phyloP scores from a whole-genome alignment of 2,113 vertebrate genomes.

The Cranoglanis bouderius region DNA sequence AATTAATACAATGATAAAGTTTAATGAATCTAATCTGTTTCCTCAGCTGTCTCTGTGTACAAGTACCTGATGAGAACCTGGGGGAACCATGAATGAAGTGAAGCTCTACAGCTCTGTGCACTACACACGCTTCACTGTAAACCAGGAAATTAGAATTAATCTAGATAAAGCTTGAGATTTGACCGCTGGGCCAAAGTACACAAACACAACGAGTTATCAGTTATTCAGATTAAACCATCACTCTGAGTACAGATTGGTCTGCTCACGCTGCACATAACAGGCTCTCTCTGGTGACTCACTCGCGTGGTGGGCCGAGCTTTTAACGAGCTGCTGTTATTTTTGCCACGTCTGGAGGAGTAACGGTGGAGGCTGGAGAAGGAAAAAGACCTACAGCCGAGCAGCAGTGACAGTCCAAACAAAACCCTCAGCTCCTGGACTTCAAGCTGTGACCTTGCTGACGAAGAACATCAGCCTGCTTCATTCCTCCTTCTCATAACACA shows the following conservation, averaged over 20 bases:
- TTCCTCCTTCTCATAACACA: not conserved
- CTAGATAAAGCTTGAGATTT: constrained; percentile 6
- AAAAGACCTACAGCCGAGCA: constrained; percentile 9
- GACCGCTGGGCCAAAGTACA: constrained; percentile 34
- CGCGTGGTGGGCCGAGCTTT: constrained; percentile 8
- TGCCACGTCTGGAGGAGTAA: constrained; percentile 35
- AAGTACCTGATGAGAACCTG: not conserved
- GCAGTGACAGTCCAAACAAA: constrained; percentile 34
- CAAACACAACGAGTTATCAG: constrained; percentile 33
- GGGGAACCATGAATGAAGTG: not conserved
- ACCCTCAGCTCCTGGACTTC: not conserved
- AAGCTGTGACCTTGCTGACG: not conserved
- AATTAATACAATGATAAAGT: not conserved
- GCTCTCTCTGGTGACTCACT: not conserved
- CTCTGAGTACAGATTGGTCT: not conserved
- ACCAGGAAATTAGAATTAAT: not conserved
- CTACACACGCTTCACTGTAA: constrained; percentile 49
- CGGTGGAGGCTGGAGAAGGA: constrained; percentile 5
- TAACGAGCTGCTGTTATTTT: constrained; percentile 47
- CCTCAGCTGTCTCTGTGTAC: not conserved
- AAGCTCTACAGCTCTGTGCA: constrained; percentile 45
- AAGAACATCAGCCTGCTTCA: not conserved
- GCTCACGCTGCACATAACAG: not conserved
- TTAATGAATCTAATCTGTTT: not conserved
- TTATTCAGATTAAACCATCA: not conserved